A percentile compares a stretch with the other conserved stretches of the same genome.
Conservation (phyloP, 1,140 invertebrate genomes). For the Idris sp. region DNA sequence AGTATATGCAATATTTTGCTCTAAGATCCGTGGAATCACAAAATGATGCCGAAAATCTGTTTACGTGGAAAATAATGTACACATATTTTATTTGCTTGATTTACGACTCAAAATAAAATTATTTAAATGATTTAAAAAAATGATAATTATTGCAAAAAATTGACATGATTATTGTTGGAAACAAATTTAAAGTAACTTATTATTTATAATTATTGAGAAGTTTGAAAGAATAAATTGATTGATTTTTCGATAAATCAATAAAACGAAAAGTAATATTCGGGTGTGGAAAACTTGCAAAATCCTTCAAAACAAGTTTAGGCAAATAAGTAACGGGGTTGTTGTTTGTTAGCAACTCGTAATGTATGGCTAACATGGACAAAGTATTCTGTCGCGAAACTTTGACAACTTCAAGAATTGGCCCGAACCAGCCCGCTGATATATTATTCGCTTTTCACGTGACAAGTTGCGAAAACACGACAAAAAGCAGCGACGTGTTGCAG, state of each 20-base stretch:
- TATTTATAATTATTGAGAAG: too few relatives aligned
- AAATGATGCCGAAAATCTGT: slow-evolving; percentile 4
- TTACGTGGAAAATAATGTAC: background rate
- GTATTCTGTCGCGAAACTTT: slow-evolving; percentile 46
- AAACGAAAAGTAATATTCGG: slow-evolving; percentile 2
- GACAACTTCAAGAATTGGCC: slow-evolving; percentile 45
- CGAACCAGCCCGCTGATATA: slow-evolving; percentile 28
- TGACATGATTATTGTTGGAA: too few relatives aligned
- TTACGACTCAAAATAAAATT: too few relatives aligned
- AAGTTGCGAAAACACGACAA: slow-evolving; percentile 43
- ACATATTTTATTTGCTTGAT: too few relatives aligned
- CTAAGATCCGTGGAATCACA: slow-evolving; percentile 1
- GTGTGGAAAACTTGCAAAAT: slow-evolving; percentile 7
- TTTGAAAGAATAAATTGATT: too few relatives aligned
- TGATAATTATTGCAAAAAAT: too few relatives aligned
- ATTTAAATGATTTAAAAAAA: too few relatives aligned
- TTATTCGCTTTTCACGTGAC: slow-evolving; percentile 39
- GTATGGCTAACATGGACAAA: slow-evolving; percentile 23
- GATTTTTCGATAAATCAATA: too few relatives aligned
- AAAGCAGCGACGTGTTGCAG: slow-evolving; percentile 24
- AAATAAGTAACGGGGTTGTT: slow-evolving; percentile 45
- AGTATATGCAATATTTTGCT: slow-evolving; percentile 22
- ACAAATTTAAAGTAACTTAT: too few relatives aligned
- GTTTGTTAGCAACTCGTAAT: slow-evolving; percentile 43
- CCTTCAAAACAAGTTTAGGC: slow-evolving; percentile 25